Evolutionary conservation across 2,113 vertebrate genomes (phyloP), one percentile per base, ranked within the genome.

Genomic region (Turnix velox): DNA sequence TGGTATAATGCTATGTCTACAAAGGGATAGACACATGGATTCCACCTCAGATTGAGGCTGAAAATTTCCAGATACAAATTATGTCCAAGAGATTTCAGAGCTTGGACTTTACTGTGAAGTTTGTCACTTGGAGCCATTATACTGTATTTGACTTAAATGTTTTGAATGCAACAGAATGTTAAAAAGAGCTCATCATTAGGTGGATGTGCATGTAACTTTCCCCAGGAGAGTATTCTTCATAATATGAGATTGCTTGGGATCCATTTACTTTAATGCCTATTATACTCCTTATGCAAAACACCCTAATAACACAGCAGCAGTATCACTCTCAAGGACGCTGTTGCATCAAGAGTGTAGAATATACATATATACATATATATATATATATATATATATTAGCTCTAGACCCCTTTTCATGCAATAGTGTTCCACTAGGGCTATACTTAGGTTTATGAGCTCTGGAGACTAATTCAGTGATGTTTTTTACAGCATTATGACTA

Each of bases 261-360:
- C 65, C 76, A 92, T 71, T 95, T 94, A 91, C 58, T 91, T 75
- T 87, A 94, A 91, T 92, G 51, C 39, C 74, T 84, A 37, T 93
- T 90, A 68, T 25, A 27, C 55, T 94, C 88, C 89, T 91, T 51
- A 66, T 94, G 92, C 54, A 90, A 86, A 93, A 91, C 62, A 90
- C 18, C 55, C 69, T 95, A 91, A 94, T 73, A 92, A 79, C 40
- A 62, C 25, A 82, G 84, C 75, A 79, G 57, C 28, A 83, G 51
- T 65, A 86, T 78, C 58, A 74, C n/a, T 91, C 61, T 95, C 75
- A 93, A 82, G 79, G 75, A 79, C 2, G 8, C 24, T 8, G 5
- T 43, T 85, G 33, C 46, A 87, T 14, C 71, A 28, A 76, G 31
- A 19, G 46, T 90, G 82, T 90, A 68, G 83, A 87, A 78, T 49